Evolutionary conservation across 2,888 invertebrate genomes (phyloP).

Genomic region (Alentia gelatinosa): DNA sequence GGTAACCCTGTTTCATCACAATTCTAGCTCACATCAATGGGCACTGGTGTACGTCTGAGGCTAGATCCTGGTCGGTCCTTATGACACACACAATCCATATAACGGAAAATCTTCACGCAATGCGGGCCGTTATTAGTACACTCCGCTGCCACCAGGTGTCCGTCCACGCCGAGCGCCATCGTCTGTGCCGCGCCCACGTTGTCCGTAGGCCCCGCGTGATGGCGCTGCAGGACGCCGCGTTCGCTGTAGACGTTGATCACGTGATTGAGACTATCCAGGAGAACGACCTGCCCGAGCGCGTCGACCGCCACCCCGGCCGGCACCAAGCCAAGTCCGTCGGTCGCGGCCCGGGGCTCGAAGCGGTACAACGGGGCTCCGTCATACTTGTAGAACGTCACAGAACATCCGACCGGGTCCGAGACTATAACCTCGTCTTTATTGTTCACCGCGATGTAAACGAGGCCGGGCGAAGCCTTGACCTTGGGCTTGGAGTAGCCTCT

Average conservation of each 20-base stretch:
- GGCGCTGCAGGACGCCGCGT: constrained; percentile 69
- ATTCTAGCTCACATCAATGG: background rate
- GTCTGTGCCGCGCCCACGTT: constrained; percentile 73
- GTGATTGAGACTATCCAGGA: constrained; percentile 76
- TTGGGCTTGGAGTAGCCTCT: background rate
- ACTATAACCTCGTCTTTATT: constrained; percentile 72
- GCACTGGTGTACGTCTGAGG: constrained; percentile 1
- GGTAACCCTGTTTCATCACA: too few species aligned
- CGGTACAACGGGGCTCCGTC: constrained; percentile 69
- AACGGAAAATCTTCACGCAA: constrained; percentile 77
- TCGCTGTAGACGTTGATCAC: constrained; percentile 74
- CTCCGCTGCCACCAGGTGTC: constrained; percentile 75
- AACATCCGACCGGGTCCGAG: constrained; percentile 69
- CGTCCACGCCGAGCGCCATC: constrained; percentile 75
- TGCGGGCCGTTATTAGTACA: constrained; percentile 73
- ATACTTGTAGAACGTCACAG: constrained; percentile 70
- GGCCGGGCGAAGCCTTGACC: background rate
- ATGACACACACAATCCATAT: constrained; percentile 62
- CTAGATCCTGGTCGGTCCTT: background rate
- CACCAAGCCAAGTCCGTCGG: constrained; percentile 69
- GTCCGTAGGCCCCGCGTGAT: constrained; percentile 72
- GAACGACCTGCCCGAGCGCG: constrained; percentile 69
- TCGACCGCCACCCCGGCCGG: constrained; percentile 71
- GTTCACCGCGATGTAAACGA: constrained; percentile 17
- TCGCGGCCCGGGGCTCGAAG: constrained; percentile 69